Evolutionary conservation across 2,113 vertebrate species (phyloP), one percentile per base, ranked within the genome.

Genomic region (Onychostruthus taczanowskii): DNA sequence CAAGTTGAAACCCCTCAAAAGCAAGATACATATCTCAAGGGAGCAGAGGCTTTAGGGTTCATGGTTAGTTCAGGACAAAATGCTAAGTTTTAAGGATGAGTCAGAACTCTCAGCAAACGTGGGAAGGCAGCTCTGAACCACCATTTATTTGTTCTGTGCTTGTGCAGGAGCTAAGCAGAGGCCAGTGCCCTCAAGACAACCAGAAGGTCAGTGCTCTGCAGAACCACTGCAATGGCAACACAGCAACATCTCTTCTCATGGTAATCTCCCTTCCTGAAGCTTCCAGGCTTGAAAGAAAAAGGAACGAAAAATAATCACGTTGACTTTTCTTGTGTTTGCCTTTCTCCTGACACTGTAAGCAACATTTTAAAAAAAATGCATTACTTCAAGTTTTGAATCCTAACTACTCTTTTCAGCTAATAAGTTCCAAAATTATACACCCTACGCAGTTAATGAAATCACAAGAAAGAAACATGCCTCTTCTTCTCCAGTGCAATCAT

Each of bases 131-230:
- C 33, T 81, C 52, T 67, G 52, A 91, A 23, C 9, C 30, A 61
- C 16, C 27, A 59, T 2, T 4, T 39, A 7, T 7, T 19, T 55
- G n/a, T 17, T 43, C 66, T 49, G n/a, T 0, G 0, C 53, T 53
- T 49, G 35, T 35, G n/a, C 33, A 62, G 55, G 58, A 69, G 23
- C 59, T 58, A 41, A 87, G 33, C 35, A 63, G 46, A 75, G 47
- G 35, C 39, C 77, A 87, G 30, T 3, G 30, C 16, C 58, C 63
- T 27, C 21, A 78, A 75, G 16, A 22, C 0, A 0, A 74, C 21
- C 59, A 80, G 24, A 56, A 83, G 39, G 63, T 43, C 78, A 46
- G 9, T 11, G 69, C 44, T 79, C 78, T 15, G 2, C 41, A 22
- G 30, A 7, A 58, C n/a, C 24, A 49, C 26, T 69, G 72, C 58